A percentile compares a stretch with the other conserved stretches of the same genome.
Evolutionary conservation across 2,113 vertebrate species (phyloP).

Genomic region (Phalacrocorax aristotelis): DNA sequence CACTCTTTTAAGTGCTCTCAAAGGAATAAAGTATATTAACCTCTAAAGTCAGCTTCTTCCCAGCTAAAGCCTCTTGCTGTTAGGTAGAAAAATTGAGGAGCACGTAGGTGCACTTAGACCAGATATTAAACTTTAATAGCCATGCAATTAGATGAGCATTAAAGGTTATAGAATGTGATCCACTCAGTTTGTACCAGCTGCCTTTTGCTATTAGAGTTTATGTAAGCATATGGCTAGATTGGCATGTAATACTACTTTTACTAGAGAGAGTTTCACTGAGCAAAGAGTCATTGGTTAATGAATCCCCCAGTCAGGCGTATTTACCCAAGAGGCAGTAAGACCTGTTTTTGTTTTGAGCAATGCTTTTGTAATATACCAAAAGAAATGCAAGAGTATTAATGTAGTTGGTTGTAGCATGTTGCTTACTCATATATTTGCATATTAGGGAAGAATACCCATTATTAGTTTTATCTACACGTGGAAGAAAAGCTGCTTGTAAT

Average conservation of each 20-base stretch:
- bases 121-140: not conserved
- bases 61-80: not conserved
- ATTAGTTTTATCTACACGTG: not conserved
- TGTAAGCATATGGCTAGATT: not conserved
- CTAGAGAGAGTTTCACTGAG: not conserved
- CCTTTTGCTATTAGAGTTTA: not conserved
- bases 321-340: not conserved
- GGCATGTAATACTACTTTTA: not conserved
- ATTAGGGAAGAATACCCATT: not conserved
- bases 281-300: not conserved
- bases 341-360: not conserved
- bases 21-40: not conserved
- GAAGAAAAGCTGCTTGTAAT: not conserved
- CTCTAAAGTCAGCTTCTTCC: not conserved
- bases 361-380: not conserved
- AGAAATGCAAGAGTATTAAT: not conserved
- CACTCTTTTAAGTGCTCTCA: not conserved
- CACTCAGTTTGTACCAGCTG: not conserved
- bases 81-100: not conserved
- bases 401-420: not conserved
- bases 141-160: not conserved
- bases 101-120: not conserved
- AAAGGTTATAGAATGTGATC: not conserved
- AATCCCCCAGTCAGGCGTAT: not conserved
- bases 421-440: not conserved